phyloP scores from a whole-genome alignment of 2,113 vertebrate genomes.

The Aegypius monachus region DNA sequence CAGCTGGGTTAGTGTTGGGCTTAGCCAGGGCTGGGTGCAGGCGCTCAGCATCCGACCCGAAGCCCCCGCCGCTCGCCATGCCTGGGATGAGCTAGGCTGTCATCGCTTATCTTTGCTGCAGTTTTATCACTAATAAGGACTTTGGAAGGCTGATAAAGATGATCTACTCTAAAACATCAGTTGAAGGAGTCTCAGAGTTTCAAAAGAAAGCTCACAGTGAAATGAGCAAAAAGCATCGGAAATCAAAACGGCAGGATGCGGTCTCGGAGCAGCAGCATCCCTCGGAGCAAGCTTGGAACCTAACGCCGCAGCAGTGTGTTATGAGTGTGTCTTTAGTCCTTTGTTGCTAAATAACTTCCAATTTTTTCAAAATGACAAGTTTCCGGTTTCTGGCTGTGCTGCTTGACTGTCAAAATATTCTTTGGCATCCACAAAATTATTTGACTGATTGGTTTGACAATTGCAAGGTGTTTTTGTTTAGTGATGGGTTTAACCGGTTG shows the following conservation, averaged over 20 bases:
- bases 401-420: conserved; percentile 79
- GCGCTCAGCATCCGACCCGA: background rate
- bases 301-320: conserved; percentile 49
- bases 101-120: background rate
- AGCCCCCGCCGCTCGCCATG: background rate
- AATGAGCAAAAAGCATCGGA: conserved; percentile 65
- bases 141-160: conserved; percentile 58
- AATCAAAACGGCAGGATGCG: conserved; percentile 57
- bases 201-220: conserved; percentile 64
- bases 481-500: conserved; percentile 74
- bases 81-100: conserved; percentile 10
- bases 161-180: conserved; percentile 47
- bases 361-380: conserved; percentile 49
- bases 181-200: conserved; percentile 45
- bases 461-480: conserved; percentile 68
- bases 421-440: conserved; percentile 81
- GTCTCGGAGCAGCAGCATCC: conserved; percentile 46
- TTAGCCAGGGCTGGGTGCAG: background rate
- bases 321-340: conserved; percentile 54
- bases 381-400: conserved; percentile 78
- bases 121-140: conserved; percentile 14
- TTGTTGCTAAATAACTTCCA: conserved; percentile 66
- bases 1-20: background rate
- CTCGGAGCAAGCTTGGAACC: conserved; percentile 60
- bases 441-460: conserved; percentile 72